Conservation (phyloP, 2,113 vertebrate species). For the Laterallus jamaicensis region DNA sequence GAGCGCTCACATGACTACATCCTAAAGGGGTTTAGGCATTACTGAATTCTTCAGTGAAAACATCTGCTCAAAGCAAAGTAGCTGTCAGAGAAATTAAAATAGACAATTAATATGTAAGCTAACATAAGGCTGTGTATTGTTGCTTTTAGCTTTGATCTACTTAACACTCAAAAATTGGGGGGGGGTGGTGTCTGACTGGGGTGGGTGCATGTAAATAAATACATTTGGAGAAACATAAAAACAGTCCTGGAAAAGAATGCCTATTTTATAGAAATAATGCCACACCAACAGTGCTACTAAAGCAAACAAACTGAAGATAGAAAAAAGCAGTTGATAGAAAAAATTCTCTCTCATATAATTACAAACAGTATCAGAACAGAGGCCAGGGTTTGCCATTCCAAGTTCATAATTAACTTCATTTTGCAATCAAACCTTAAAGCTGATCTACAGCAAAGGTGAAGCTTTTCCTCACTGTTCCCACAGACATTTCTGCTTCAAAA, state of each 20-base stretch:
- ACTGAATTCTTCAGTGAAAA: neutral
- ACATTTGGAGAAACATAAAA: neutral
- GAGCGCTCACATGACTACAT: neutral
- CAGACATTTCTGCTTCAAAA: neutral
- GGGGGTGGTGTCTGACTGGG: neutral
- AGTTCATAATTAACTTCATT: neutral
- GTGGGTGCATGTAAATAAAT: rapidly evolving
- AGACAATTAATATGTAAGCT: neutral
- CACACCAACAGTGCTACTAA: neutral
- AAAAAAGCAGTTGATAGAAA: neutral
- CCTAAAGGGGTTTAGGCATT: neutral
- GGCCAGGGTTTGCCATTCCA: neutral
- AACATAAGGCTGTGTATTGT: neutral
- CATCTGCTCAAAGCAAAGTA: neutral
- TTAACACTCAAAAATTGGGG: neutral
- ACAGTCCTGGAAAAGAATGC: neutral
- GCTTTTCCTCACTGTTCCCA: neutral
- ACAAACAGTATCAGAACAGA: neutral
- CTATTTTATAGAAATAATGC: neutral
- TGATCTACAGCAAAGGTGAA: neutral
- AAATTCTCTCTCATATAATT: neutral
- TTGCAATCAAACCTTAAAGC: neutral
- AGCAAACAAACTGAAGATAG: neutral
- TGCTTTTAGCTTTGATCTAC: neutral
- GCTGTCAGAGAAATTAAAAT: neutral